phyloP scores from a whole-genome alignment of 2,113 vertebrate species.

The Halcyon malimbica region DNA sequence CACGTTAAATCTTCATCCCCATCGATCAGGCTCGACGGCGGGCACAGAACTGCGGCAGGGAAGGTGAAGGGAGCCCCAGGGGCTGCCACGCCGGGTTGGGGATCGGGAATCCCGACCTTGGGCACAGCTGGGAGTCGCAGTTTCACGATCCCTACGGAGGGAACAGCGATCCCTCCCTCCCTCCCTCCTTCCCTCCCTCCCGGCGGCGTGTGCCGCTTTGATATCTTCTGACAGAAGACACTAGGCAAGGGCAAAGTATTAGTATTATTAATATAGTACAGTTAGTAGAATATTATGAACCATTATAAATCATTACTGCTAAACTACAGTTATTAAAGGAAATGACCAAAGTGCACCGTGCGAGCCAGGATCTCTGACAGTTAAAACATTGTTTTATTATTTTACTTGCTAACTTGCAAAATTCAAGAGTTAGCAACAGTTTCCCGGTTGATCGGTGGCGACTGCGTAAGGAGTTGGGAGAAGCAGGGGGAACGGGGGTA shows the following conservation, averaged over 20 bases:
- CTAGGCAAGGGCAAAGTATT: slow-evolving; percentile 64
- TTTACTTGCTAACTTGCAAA: slow-evolving; percentile 68
- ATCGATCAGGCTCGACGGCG: background rate
- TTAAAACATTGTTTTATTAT: slow-evolving; percentile 63
- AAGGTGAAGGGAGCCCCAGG: background rate
- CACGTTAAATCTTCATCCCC: slow-evolving; percentile 3
- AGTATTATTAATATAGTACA: slow-evolving; percentile 69
- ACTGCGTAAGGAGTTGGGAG: background rate
- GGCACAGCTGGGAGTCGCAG: background rate
- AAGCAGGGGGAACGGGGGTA: accelerated
- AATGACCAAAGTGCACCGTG: slow-evolving; percentile 67
- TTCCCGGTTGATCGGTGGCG: slow-evolving; percentile 17
- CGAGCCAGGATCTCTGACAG: slow-evolving; percentile 52
- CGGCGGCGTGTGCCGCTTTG: background rate
- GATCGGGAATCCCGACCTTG: background rate
- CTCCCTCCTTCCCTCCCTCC: background rate
- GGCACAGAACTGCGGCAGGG: background rate
- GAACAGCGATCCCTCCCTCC: background rate
- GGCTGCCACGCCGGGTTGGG: background rate
- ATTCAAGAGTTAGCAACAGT: slow-evolving; percentile 45
- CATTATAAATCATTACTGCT: slow-evolving; percentile 66
- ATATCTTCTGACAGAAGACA: slow-evolving; percentile 45
- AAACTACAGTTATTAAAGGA: slow-evolving; percentile 72
- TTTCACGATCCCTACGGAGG: background rate
- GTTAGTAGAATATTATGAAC: slow-evolving; percentile 73